These are phyloP conservation scores for Pygoscelis adeliae DNA, from an alignment of 2,113 vertebrate genomes.

Conservation along the genomic window DNA sequence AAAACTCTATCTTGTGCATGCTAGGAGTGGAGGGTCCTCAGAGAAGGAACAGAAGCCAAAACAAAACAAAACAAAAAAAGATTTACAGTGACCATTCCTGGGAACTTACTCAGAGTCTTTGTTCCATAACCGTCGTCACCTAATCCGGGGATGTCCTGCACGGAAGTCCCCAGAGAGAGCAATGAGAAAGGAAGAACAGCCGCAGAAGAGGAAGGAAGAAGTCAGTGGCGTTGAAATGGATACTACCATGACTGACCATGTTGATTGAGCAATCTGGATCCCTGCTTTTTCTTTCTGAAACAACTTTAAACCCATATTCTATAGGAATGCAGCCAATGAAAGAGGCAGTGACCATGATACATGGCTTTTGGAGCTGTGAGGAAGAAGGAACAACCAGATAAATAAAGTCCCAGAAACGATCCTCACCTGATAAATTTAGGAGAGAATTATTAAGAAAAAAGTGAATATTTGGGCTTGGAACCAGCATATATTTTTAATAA, in stretches of 20 bases:
- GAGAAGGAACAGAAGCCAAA: slow-evolving; percentile 81
- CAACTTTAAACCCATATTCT: not conserved
- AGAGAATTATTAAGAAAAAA: not conserved
- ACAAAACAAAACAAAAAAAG: slow-evolving; percentile 73
- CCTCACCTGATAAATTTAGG: not conserved
- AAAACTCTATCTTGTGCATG: slow-evolving; percentile 84
- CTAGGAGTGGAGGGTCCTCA: slow-evolving; percentile 78
- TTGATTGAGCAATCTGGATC: slow-evolving; percentile 80
- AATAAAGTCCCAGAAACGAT: not conserved
- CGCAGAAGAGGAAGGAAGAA: slow-evolving; percentile 90
- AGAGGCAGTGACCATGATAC: not conserved
- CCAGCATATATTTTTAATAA: not conserved
- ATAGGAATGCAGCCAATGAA: slow-evolving; percentile 10
- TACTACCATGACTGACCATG: slow-evolving; percentile 84
- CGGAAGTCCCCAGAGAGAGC: slow-evolving; percentile 89
- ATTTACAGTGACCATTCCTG: slow-evolving; percentile 87
- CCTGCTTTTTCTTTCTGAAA: slow-evolving; percentile 46
- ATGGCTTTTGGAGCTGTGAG: not conserved
- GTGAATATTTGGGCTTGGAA: not conserved
- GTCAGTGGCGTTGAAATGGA: slow-evolving; percentile 84
- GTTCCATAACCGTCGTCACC: slow-evolving; percentile 99
- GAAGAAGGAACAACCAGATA: not conserved
- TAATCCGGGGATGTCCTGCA: slow-evolving; percentile 98
- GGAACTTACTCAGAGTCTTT: slow-evolving; percentile 99
- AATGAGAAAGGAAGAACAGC: slow-evolving; percentile 88